These are phyloP conservation scores for Oryzaephilus surinamensis DNA, from an alignment of 1,140 invertebrate species.

Conservation along the genomic window DNA sequence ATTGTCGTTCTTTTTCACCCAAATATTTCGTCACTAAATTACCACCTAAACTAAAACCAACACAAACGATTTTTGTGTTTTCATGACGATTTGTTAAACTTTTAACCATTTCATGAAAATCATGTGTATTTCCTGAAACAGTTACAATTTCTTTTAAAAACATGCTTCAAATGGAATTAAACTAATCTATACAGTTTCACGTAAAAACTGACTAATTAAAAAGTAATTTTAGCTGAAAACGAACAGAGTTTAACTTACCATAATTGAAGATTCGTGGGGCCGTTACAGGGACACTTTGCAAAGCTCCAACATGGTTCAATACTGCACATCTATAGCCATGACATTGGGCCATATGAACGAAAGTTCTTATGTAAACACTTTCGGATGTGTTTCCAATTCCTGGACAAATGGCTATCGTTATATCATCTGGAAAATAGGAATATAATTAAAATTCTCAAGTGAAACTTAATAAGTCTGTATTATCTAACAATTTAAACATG, in stretches of 20 bases:
- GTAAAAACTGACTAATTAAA: too few species aligned
- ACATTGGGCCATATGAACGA: constrained; percentile 80
- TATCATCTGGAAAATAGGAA: constrained; percentile 62
- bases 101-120: constrained; percentile 70
- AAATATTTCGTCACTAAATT: constrained; percentile 84
- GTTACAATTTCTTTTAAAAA: neutral
- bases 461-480: too few species aligned
- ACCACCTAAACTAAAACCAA: constrained; percentile 85
- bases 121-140: constrained; percentile 66
- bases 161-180: neutral
- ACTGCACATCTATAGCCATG: constrained; percentile 85
- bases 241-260: constrained; percentile 51
- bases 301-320: constrained; percentile 88
- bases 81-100: constrained; percentile 62
- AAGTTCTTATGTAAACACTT: constrained; percentile 84
- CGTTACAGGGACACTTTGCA: constrained; percentile 73
- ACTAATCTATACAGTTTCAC: too few species aligned
- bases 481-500: neutral
- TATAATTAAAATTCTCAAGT: too few species aligned
- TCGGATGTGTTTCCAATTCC: constrained; percentile 90
- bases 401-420: constrained; percentile 81
- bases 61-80: constrained; percentile 62
- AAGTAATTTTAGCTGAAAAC: too few species aligned
- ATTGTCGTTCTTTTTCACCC: constrained; percentile 56
- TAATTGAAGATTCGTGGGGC: constrained; percentile 83